These are phyloP conservation scores for Brevimyrus niger DNA, from an alignment of 2,113 vertebrate genomes.

Conservation along the genomic window DNA sequence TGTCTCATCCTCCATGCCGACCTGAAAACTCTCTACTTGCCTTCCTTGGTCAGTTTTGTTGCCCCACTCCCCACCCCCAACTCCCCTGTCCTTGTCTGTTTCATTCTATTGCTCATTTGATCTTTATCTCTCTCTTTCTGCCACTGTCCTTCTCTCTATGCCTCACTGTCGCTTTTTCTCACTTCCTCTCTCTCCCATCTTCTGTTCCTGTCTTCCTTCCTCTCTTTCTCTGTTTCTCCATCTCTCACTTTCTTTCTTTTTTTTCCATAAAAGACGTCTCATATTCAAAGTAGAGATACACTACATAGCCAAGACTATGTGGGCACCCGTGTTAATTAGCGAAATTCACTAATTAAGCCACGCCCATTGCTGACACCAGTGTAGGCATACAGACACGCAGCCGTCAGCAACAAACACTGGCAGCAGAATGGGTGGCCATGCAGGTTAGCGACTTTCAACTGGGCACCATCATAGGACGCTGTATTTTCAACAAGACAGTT, in stretches of 20 bases:
- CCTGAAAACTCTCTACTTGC: not conserved
- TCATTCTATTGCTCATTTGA: not conserved
- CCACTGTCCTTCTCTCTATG: not conserved
- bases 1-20: constrained; percentile 13
- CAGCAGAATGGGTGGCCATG: not conserved
- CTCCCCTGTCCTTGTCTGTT: not conserved
- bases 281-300: not conserved
- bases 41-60: not conserved
- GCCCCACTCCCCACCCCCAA: not conserved
- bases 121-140: not conserved
- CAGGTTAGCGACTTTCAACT: not conserved
- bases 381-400: not conserved
- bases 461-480: not conserved
- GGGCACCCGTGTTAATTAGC: not conserved
- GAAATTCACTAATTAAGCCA: not conserved
- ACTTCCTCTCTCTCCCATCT: not conserved
- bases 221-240: not conserved
- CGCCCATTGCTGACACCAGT: not conserved
- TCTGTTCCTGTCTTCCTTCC: not conserved
- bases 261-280: not conserved
- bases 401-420: not conserved
- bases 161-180: not conserved
- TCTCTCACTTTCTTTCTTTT: not conserved
- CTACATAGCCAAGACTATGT: not conserved
- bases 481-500: not conserved